phyloP scores from a whole-genome alignment of 2,888 invertebrate species.

The Eupithecia inturbata region DNA sequence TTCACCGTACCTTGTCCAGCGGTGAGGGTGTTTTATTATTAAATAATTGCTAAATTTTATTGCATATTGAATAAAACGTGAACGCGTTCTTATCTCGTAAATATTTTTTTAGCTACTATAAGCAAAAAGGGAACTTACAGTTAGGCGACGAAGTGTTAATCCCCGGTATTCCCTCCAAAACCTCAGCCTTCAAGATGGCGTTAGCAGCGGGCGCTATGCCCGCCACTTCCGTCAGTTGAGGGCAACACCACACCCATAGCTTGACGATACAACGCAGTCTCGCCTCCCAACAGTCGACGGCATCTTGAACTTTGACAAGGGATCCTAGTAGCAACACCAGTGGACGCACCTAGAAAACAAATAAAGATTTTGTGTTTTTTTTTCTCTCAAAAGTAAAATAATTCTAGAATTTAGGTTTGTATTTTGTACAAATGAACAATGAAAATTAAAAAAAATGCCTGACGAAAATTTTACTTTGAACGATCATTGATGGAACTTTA shows the following conservation, averaged over 20 bases:
- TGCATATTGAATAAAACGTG: neutral
- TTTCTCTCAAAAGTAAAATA: too few species aligned
- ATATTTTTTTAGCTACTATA: neutral
- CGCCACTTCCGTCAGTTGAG: constrained; percentile 77
- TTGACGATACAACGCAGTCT: constrained; percentile 94
- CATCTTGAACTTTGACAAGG: constrained; percentile 95
- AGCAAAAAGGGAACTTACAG: constrained; percentile 75
- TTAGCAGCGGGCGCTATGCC: constrained; percentile 75
- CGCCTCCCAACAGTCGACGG: constrained; percentile 94
- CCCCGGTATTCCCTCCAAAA: constrained; percentile 70
- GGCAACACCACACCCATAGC: constrained; percentile 87
- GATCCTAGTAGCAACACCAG: constrained; percentile 95
- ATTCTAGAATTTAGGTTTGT: too few species aligned
- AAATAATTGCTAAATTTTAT: too few species aligned
- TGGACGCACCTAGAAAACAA: constrained; percentile 87
- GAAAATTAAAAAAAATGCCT: too few species aligned
- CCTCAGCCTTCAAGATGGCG: constrained; percentile 71
- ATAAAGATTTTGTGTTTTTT: neutral
- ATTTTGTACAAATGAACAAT: too few species aligned
- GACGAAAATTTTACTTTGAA: too few species aligned
- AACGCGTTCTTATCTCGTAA: neutral
- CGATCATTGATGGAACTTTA: too few species aligned
- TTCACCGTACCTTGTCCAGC: neutral
- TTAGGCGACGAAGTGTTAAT: constrained; percentile 76
- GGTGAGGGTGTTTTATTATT: too few species aligned